Evolutionary conservation across 2,797 vertebrate species (phyloP).

Genomic region (Malacoraja senta): DNA sequence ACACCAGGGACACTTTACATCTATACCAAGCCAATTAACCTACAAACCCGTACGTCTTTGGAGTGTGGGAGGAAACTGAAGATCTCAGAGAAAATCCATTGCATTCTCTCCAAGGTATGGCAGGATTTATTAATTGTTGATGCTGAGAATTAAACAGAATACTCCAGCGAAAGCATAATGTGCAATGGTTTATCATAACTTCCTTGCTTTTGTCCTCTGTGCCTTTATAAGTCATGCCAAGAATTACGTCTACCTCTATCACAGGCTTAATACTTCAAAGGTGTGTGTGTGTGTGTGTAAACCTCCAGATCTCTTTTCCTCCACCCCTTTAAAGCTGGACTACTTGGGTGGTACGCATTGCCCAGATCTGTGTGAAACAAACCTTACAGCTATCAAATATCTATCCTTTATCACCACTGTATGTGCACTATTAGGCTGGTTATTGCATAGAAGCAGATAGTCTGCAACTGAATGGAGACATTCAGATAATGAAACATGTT

Average conservation of each 20-base stretch:
- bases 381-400: neutral
- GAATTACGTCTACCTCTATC: neutral
- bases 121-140: too few relatives aligned
- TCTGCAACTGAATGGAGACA: neutral
- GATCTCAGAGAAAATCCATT: too few relatives aligned
- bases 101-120: too few relatives aligned
- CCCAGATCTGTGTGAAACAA: neutral
- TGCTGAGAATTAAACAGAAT: neutral
- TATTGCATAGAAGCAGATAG: neutral
- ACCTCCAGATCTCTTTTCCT: neutral
- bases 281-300: neutral
- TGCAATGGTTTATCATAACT: neutral
- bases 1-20: too few relatives aligned
- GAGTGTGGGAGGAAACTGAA: too few relatives aligned
- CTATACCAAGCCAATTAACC: too few relatives aligned
- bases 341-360: neutral
- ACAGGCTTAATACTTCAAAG: neutral
- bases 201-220: neutral
- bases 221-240: neutral
- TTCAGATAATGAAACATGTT: neutral
- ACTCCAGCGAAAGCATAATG: neutral
- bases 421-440: neutral
- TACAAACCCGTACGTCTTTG: too few relatives aligned
- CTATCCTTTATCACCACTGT: neutral
- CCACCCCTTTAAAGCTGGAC: neutral